Evolutionary conservation across 2,797 vertebrate genomes (phyloP).

Genomic region (Anguilla obscura): DNA sequence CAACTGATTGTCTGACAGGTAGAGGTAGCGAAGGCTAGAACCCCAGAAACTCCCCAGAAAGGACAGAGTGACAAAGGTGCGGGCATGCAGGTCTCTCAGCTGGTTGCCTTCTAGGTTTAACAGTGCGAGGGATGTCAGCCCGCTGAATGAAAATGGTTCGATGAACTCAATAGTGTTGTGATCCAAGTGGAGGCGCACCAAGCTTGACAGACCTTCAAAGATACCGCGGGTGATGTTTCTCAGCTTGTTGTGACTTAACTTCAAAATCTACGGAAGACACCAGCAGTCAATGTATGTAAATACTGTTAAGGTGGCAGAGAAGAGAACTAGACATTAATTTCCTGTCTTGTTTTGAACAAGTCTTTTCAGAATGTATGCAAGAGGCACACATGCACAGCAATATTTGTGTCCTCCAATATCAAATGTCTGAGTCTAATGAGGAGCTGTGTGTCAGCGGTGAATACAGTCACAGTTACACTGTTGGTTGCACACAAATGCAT

Average conservation of each 20-base stretch:
- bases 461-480: not conserved
- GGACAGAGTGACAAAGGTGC: conserved; percentile 76
- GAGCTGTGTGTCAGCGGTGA: not conserved
- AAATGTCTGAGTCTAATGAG: not conserved
- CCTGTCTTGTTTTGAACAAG: not conserved
- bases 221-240: conserved; percentile 60
- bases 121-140: conserved; percentile 71
- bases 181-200: conserved; percentile 76
- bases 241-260: conserved; percentile 82
- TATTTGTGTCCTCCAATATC: not conserved
- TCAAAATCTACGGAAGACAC: conserved; percentile 67
- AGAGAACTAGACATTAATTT: not conserved
- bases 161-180: conserved; percentile 77
- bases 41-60: conserved; percentile 74
- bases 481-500: not conserved
- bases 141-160: conserved; percentile 75
- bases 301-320: not conserved
- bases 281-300: not conserved
- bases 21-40: conserved; percentile 73
- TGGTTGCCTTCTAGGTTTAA: conserved; percentile 77
- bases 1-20: conserved; percentile 75
- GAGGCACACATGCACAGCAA: not conserved
- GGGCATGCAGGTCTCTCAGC: conserved; percentile 75
- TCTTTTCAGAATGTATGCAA: not conserved
- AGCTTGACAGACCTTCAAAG: conserved; percentile 69